Evolutionary conservation across 2,888 invertebrate genomes (phyloP).

Genomic region (Dendrolimus pini): DNA sequence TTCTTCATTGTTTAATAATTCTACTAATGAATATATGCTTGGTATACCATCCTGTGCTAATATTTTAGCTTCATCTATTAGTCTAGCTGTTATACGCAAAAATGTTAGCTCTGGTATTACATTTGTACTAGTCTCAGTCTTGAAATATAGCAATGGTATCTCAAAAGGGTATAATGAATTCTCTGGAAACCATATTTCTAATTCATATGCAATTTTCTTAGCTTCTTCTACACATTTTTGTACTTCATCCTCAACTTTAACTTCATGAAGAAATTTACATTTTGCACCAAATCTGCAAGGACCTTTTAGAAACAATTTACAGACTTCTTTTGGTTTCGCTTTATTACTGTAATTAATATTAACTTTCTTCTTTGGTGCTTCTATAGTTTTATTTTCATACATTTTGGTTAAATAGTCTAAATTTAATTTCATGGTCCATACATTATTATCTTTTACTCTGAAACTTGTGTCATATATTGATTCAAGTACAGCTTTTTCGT

Average conservation of each 20-base stretch:
- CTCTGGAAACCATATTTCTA: conserved; percentile 86
- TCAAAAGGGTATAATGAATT: conserved; percentile 85
- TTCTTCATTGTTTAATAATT: conserved; percentile 82
- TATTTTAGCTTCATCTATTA: conserved; percentile 81
- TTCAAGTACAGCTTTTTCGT: conserved; percentile 85
- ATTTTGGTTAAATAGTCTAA: conserved; percentile 79
- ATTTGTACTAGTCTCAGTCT: conserved; percentile 73
- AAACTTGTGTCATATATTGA: conserved; percentile 86
- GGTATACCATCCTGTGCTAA: conserved; percentile 83
- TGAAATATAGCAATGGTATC: conserved; percentile 83
- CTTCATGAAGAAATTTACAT: conserved; percentile 84
- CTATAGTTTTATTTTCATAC: conserved; percentile 70
- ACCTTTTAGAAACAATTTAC: conserved; percentile 79
- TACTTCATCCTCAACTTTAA: conserved; percentile 41
- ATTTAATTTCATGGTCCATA: conserved; percentile 83
- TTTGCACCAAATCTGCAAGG: conserved; percentile 84
- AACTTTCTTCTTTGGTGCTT: conserved; percentile 56
- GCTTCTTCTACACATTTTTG: conserved; percentile 36
- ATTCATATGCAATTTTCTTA: conserved; percentile 73
- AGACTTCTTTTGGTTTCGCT: conserved; percentile 75
- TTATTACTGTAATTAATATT: conserved; percentile 53
- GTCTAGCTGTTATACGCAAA: conserved; percentile 79
- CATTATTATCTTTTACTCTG: conserved; percentile 81
- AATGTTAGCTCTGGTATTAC: conserved; percentile 79
- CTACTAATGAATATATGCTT: conserved; percentile 82